Percentiles rank a stretch among this genome's conserved stretches.
Conservation (phyloP, 2,797 vertebrate species). For the Furcifer pardalis region DNA sequence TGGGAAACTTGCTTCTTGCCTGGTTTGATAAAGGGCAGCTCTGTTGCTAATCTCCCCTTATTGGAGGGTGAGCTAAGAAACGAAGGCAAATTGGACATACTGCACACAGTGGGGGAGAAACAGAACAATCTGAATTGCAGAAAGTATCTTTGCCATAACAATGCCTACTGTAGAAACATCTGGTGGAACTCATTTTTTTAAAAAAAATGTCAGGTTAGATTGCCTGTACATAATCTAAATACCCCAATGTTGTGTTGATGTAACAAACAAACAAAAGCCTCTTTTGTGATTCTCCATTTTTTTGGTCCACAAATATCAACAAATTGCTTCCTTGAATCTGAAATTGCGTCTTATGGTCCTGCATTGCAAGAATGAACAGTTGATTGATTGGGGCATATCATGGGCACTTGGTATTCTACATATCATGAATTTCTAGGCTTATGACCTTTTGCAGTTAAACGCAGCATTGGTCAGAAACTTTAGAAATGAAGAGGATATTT, state of each 20-base stretch:
- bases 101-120: constrained; percentile 9
- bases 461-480: constrained; percentile 43
- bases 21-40: constrained; percentile 43
- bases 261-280: neutral
- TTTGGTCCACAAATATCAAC: constrained; percentile 5
- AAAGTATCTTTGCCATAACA: constrained; percentile 53
- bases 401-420: constrained; percentile 16
- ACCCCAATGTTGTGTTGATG: constrained; percentile 15
- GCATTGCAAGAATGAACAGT: constrained; percentile 1
- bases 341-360: neutral
- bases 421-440: constrained; percentile 33
- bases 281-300: neutral
- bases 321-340: neutral
- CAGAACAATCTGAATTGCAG: constrained; percentile 47
- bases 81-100: constrained; percentile 36
- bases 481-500: constrained; percentile 56
- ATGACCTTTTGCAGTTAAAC: constrained; percentile 19
- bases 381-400: neutral
- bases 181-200: constrained; percentile 38
- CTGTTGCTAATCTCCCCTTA: constrained; percentile 41
- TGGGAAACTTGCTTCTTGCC: constrained; percentile 28
- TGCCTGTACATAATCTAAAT: constrained; percentile 34
- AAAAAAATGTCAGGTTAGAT: neutral
- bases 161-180: constrained; percentile 34
- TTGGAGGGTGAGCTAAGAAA: constrained; percentile 43